These are phyloP conservation scores for Menura novaehollandiae DNA, from an alignment of 2,113 vertebrate genomes.

Conservation along the genomic window DNA sequence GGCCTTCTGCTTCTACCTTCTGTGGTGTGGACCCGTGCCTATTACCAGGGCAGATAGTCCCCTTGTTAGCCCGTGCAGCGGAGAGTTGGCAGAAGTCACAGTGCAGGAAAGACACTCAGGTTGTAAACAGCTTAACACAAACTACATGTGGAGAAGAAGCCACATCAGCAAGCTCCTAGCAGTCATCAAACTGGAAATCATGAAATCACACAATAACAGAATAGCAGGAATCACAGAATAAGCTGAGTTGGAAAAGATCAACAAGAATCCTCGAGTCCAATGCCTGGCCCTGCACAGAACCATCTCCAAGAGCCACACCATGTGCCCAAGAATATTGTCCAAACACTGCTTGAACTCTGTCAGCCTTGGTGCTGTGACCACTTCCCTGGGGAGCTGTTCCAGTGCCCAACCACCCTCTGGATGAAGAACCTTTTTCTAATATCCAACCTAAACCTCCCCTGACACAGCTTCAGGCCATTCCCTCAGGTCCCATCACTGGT, in stretches of 20 bases:
- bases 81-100: not conserved
- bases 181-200: not conserved
- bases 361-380: no score
- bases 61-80: not conserved
- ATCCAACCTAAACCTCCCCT: not conserved
- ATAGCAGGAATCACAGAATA: not conserved
- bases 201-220: not conserved
- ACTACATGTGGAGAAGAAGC: not conserved
- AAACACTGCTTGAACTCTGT: not conserved
- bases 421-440: not conserved
- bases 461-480: not conserved
- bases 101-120: not conserved
- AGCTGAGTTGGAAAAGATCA: not conserved
- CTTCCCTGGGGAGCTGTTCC: not conserved
- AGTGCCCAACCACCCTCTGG: not conserved
- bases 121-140: not conserved
- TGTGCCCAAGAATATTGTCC: no score
- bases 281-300: not conserved
- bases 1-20: not conserved
- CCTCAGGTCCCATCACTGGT: not conserved
- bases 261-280: fast-evolving
- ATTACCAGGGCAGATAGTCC: not conserved
- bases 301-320: no score
- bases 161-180: not conserved
- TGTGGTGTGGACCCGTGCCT: not conserved